phyloP scores from a whole-genome alignment of 2,113 vertebrate species.

The Plecotus auritus region DNA sequence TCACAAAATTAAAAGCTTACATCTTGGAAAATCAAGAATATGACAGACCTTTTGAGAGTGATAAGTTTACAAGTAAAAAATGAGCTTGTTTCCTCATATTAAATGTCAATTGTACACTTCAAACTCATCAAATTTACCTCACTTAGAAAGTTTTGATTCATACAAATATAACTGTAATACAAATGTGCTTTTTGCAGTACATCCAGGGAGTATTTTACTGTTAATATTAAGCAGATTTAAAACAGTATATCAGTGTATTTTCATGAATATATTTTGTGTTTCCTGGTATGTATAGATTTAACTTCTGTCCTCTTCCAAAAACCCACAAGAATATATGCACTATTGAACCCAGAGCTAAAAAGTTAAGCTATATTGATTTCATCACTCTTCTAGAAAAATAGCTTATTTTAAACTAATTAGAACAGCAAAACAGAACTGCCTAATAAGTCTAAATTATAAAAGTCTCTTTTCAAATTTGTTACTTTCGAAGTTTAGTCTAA shows the following conservation, averaged over 20 bases:
- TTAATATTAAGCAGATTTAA: not conserved
- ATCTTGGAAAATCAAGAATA: not conserved
- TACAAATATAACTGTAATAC: not conserved
- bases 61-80: not conserved
- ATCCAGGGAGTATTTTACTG: not conserved
- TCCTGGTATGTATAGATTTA: not conserved
- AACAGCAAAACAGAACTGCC: not conserved
- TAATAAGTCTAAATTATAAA: not conserved
- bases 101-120: not conserved
- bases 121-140: not conserved
- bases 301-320: not conserved
- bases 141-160: not conserved
- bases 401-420: constrained; percentile 6
- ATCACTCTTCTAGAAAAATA: not conserved
- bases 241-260: not conserved
- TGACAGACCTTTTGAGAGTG: not conserved
- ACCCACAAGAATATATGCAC: not conserved
- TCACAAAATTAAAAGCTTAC: not conserved
- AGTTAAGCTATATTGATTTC: constrained; percentile 11
- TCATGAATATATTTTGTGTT: not conserved
- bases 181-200: not conserved
- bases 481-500: not conserved
- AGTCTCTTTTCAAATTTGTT: not conserved
- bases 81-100: not conserved
- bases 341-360: not conserved